Evolutionary conservation across 37 sponge, comb jelly and placozoan genomes (phyloP).

Genomic region (Spongilla lacustris): DNA sequence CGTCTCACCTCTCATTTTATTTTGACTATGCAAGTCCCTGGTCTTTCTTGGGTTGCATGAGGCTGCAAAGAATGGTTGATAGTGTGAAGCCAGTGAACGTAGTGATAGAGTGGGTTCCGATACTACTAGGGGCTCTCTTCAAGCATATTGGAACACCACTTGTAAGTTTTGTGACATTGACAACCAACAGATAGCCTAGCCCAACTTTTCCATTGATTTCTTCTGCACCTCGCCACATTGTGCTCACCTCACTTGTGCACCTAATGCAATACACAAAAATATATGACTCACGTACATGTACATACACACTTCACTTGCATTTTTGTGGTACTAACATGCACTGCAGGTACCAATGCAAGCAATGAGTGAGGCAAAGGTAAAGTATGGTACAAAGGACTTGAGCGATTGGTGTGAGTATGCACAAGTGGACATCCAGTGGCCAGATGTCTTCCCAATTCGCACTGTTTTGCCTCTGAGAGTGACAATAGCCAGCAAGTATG

Average conservation of each 20-base stretch:
- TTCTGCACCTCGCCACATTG: too few species aligned
- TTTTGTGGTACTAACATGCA: not conserved
- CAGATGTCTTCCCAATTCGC: slow-evolving; percentile 78
- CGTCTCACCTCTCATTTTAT: slow-evolving; percentile 75
- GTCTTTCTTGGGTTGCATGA: slow-evolving; percentile 67
- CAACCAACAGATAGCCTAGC: not conserved
- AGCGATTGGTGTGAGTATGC: slow-evolving; percentile 67
- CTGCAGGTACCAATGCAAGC: slow-evolving; percentile 58
- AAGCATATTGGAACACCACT: slow-evolving; percentile 79
- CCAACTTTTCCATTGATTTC: not conserved
- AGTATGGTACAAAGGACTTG: slow-evolving; percentile 60
- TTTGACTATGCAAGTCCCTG: slow-evolving; percentile 92
- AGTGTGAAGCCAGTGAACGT: slow-evolving; percentile 45
- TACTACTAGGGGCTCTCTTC: slow-evolving; percentile 87
- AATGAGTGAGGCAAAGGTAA: slow-evolving; percentile 65
- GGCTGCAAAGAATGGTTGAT: slow-evolving; percentile 36
- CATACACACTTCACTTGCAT: not conserved
- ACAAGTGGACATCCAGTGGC: slow-evolving; percentile 41
- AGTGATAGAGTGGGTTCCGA: slow-evolving; percentile 81
- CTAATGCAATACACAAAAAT: not conserved
- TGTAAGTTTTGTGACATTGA: slow-evolving; percentile 38
- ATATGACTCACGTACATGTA: too few species aligned
- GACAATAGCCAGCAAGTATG: slow-evolving; percentile 64
- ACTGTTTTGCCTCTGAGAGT: slow-evolving; percentile 82
- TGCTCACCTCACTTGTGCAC: not conserved